Evolutionary conservation across 2,113 vertebrate species (phyloP).

Genomic region (Pantherophis guttatus): DNA sequence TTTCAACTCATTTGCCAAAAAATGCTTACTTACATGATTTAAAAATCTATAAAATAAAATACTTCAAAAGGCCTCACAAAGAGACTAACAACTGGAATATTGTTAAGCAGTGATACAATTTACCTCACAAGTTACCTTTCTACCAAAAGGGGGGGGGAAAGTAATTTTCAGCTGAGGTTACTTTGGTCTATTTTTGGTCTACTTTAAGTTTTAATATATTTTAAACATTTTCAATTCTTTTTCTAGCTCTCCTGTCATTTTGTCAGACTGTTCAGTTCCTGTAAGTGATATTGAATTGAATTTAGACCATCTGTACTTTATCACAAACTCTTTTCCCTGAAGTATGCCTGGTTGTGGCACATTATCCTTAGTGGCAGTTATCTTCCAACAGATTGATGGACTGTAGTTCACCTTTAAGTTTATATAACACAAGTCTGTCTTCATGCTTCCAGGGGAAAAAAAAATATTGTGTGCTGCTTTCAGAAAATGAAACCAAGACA

Average conservation of each 20-base stretch:
- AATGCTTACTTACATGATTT: background rate
- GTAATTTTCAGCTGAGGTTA: constrained; percentile 25
- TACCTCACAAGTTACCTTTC: constrained; percentile 7
- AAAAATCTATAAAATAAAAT: constrained; percentile 24
- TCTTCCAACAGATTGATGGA: constrained; percentile 38
- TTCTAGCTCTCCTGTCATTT: background rate
- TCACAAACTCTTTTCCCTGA: constrained; percentile 5
- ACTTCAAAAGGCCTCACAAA: background rate
- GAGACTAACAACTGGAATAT: background rate
- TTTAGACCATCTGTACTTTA: constrained; percentile 19
- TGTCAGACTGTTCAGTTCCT: constrained; percentile 12
- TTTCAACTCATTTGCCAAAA: background rate
- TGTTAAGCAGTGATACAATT: constrained; percentile 15
- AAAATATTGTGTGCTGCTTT: background rate
- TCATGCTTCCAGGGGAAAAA: background rate
- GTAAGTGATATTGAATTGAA: background rate
- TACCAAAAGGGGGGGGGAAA: background rate
- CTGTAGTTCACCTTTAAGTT: constrained; percentile 19
- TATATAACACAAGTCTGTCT: fast-evolving
- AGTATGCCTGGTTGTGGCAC: constrained; percentile 2
- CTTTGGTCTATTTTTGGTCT: constrained; percentile 16
- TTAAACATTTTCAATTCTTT: constrained; percentile 12
- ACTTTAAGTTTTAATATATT: constrained; percentile 31
- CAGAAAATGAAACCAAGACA: background rate
- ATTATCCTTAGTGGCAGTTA: constrained; percentile 21